These are phyloP conservation scores for Podarcis cretensis DNA, from an alignment of 2,113 vertebrate genomes.

Conservation along the genomic window DNA sequence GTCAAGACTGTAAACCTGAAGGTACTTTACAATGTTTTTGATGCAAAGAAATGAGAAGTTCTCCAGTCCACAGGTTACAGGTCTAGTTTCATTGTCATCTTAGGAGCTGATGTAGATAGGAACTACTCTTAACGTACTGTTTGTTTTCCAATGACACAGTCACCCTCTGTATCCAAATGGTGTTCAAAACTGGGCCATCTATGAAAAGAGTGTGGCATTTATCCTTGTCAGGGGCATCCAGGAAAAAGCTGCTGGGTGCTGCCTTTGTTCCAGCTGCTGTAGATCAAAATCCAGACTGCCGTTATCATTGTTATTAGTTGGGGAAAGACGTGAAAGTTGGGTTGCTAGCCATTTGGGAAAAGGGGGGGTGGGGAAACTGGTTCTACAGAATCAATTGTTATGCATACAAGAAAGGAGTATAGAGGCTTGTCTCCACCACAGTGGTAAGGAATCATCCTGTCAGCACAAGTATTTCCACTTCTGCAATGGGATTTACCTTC, in stretches of 20 bases:
- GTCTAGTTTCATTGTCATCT: background rate
- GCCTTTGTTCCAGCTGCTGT: background rate
- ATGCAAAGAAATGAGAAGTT: conserved; percentile 9
- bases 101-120: conserved; percentile 26
- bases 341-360: background rate
- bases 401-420: background rate
- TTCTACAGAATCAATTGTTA: background rate
- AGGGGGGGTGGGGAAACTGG: background rate
- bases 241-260: no score
- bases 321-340: background rate
- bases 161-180: conserved; percentile 11
- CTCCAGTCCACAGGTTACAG: conserved; percentile 10
- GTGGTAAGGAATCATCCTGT: no score
- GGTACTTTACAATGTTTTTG: conserved; percentile 15
- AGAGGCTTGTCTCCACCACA: no score
- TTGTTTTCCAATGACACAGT: background rate
- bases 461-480: no score
- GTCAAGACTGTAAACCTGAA: conserved; percentile 25
- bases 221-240: background rate
- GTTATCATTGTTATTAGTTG: background rate
- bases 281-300: background rate
- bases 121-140: conserved; percentile 3
- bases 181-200: background rate
- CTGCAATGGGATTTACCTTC: no score
- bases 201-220: background rate